Evolutionary conservation across 2,113 vertebrate species (phyloP), one percentile per base, ranked within the genome.

Genomic region (Empidonax alnorum): DNA sequence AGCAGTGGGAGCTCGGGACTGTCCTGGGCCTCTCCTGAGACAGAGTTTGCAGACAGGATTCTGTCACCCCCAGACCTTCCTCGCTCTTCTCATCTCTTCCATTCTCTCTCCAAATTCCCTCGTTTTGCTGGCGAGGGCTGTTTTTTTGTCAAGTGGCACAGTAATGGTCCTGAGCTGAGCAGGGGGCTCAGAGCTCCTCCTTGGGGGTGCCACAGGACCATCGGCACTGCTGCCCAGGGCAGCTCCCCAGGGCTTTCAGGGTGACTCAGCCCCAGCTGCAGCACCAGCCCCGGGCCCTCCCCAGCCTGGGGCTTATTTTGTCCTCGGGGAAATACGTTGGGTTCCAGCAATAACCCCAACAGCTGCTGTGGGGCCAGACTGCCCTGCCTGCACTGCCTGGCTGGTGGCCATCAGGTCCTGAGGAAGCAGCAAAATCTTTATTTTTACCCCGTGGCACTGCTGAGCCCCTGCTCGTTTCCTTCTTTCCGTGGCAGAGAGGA

Each of bases 251-350:
- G 33, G 44, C 23, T 39, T 53, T 61, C 58, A 14, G 53, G 84
- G 50, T 46, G 84, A 78, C 80, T 78, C 88, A 74, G 55, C 49
- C 53, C 75, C 91, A 82, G 87, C 59, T 68, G 92, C 59, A 35
- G 82, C 14, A 18, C 52, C 7, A 22, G 37, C 53, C 74, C 47
- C 5, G 0, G 50, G 67, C 85, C 82, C 67, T 91, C 33, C 55
- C 61, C 14, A 0, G 37, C 25, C 58, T 7, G 41, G 7, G 0
- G 10, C 47, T 84, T 61, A 63, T 86, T 92, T 86, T 58, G n/a
- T 63, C 77, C 66, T 78, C 1, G 27, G 77, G 86, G 58, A 85
- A 81, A 67, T 33, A 23, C 44, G 1, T 42, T 0, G 68, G 22
- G 63, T 47, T 81, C 84, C 84, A 75, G 46, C 79, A 84, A 65